Percentiles rank a stretch among this genome's conserved stretches.
These are phyloP conservation scores for Todiramphus saurophagus DNA, from an alignment of 2,113 vertebrate genomes.

Conservation along the genomic window DNA sequence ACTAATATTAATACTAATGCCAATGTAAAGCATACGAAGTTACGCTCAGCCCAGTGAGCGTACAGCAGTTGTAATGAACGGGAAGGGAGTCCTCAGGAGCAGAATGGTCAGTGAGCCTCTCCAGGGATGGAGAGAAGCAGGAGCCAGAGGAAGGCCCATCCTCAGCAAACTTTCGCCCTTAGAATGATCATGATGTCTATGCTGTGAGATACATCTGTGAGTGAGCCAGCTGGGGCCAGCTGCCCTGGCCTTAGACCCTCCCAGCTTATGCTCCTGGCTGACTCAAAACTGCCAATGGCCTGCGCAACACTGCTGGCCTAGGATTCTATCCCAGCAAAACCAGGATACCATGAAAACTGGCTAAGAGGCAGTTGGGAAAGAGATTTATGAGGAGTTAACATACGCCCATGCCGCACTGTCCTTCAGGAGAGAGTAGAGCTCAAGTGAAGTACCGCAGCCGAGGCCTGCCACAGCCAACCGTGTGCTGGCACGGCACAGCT, in stretches of 20 bases:
- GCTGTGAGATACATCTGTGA: background rate
- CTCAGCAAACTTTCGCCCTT: background rate
- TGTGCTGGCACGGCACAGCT: accelerated
- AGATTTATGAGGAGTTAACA: background rate
- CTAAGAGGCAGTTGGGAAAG: background rate
- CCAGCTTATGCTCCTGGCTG: too few species aligned
- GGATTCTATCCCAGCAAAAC: too few species aligned
- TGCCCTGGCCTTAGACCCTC: background rate
- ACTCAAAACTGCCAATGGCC: too few species aligned
- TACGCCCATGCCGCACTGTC: too few species aligned
- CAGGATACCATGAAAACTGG: background rate
- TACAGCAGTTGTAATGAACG: background rate
- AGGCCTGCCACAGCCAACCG: too few species aligned
- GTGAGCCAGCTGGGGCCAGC: background rate
- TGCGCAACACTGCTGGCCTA: too few species aligned
- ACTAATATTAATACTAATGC: background rate
- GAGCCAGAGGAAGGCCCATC: background rate
- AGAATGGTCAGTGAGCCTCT: background rate
- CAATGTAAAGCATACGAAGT: background rate
- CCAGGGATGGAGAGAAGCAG: background rate
- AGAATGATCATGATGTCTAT: background rate
- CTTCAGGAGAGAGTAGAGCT: background rate
- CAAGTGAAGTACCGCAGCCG: background rate
- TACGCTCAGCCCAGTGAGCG: background rate
- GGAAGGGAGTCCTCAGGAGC: background rate